phyloP scores from a whole-genome alignment of 2,888 invertebrate species.

The Papilio gigon region DNA sequence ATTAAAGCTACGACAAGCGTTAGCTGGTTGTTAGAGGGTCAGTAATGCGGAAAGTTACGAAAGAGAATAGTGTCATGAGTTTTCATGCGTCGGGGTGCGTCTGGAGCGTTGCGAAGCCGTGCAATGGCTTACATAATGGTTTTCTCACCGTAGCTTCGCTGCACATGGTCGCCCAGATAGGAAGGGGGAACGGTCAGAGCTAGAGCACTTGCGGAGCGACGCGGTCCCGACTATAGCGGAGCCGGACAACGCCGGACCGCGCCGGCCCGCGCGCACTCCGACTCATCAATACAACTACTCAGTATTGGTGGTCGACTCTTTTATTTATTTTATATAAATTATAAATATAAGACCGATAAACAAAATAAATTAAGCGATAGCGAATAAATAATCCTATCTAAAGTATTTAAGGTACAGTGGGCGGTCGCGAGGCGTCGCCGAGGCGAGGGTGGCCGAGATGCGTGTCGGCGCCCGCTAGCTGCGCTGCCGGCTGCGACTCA shows the following conservation, averaged over 20 bases:
- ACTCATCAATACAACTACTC: constrained; percentile 65
- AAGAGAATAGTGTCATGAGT: constrained; percentile 58
- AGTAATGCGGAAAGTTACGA: constrained; percentile 78
- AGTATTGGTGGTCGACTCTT: constrained; percentile 78
- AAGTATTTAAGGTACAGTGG: constrained; percentile 78
- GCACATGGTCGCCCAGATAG: constrained; percentile 72
- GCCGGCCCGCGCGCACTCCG: constrained; percentile 64
- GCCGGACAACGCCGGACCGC: constrained; percentile 55
- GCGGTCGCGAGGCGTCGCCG: constrained; percentile 77
- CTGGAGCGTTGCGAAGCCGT: constrained; percentile 78
- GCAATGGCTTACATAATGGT: constrained; percentile 78
- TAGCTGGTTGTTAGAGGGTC: constrained; percentile 73
- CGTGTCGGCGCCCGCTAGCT: constrained; percentile 76
- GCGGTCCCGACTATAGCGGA: constrained; percentile 41
- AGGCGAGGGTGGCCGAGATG: constrained; percentile 68
- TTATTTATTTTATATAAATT: constrained; percentile 76
- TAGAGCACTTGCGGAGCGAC: constrained; percentile 55
- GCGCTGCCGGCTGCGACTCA: constrained; percentile 77
- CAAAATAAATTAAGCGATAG: constrained; percentile 81
- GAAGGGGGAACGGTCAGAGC: constrained; percentile 61
- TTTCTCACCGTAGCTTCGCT: constrained; percentile 80
- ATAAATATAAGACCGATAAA: constrained; percentile 77
- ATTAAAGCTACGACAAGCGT: constrained; percentile 79
- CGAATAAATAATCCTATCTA: constrained; percentile 82
- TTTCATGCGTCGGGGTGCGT: constrained; percentile 77